Evolutionary conservation across 92 coral and sea anemone species (phyloP), one percentile per base, ranked within the genome.

Genomic region (Actinostola sp.): DNA sequence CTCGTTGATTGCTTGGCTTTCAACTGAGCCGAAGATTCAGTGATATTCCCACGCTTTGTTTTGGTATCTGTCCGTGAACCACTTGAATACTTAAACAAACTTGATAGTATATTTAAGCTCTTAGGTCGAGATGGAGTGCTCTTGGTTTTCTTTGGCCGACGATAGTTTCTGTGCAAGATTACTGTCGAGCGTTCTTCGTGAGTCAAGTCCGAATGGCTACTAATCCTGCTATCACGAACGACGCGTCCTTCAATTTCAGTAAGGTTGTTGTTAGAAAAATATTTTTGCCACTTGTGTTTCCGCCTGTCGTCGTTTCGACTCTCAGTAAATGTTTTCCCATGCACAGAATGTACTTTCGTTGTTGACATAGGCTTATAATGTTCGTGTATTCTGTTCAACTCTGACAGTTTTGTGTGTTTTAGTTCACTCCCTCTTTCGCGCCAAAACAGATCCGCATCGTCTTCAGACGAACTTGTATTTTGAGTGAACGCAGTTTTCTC

Each of bases 91-190:
- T 77, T 86, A 82, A 86, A 86, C 81, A 86, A 86, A 86, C 85
- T 86, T 44, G 87, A 76, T 29, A 86, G 88, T 86, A 69, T 80
- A 72, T 72, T 86, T 66, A 86, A 82, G 88, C 92, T 86, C 79
- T 81, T 86, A 53, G 88, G 77, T 48, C 77, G 80, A 35, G 70
- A 62, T 72, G 82, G 76, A 42, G 84, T 66, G 58, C 41, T 76
- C 27, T 72, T 86, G 84, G 77, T 76, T 70, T 70, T 76, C 60
- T 76, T 71, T 31, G 61, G 56, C 41, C 76, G 50, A 23, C 41
- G 81, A 17, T 81, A 52, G 19, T 67, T 35, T 34, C 53, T 82
- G 9, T 73, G 72, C 62, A 70, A 46, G 61, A 68, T 86, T 66
- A 69, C 67, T 48, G 68, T 24, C 11, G 33, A 51, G n/a, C 11